A percentile compares a stretch with the other conserved stretches of the same genome.
These are phyloP conservation scores for Oenanthe oenanthe DNA, from an alignment of 2,113 vertebrate species.

Conservation along the genomic window DNA sequence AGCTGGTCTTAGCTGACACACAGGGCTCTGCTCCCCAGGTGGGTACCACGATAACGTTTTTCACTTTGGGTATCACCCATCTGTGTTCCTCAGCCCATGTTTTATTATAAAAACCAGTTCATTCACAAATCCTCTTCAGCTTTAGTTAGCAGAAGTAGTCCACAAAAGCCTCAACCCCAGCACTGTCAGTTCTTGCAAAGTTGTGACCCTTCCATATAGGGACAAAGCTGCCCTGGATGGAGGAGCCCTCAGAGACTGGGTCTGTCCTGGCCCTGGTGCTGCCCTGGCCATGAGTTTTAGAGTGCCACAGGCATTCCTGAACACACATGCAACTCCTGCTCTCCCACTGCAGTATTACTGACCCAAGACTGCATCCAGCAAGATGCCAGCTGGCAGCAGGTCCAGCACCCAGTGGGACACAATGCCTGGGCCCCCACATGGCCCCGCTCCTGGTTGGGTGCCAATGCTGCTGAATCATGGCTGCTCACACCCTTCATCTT, in stretches of 20 bases:
- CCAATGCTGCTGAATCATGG: background rate
- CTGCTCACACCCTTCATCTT: constrained; percentile 80
- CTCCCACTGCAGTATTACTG: background rate
- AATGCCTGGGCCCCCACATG: fast-evolving
- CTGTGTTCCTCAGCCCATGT: fast-evolving
- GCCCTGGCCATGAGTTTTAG: background rate
- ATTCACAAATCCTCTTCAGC: background rate
- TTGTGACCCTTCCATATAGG: background rate
- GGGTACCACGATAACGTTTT: background rate
- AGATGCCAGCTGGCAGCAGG: background rate
- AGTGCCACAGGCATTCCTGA: background rate
- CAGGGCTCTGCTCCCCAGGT: background rate
- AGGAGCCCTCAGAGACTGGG: fast-evolving
- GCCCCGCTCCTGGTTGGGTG: background rate
- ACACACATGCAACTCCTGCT: background rate
- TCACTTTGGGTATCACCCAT: background rate
- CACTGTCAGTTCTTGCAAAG: background rate
- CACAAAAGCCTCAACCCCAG: background rate
- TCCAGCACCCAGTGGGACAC: background rate
- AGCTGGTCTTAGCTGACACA: background rate
- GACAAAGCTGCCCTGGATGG: background rate
- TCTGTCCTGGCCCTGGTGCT: background rate
- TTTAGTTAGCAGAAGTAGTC: background rate
- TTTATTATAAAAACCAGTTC: background rate
- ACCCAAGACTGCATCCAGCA: fast-evolving